Evolutionary conservation across 2,113 vertebrate genomes (phyloP).

Genomic region (Callaeas wilsoni): DNA sequence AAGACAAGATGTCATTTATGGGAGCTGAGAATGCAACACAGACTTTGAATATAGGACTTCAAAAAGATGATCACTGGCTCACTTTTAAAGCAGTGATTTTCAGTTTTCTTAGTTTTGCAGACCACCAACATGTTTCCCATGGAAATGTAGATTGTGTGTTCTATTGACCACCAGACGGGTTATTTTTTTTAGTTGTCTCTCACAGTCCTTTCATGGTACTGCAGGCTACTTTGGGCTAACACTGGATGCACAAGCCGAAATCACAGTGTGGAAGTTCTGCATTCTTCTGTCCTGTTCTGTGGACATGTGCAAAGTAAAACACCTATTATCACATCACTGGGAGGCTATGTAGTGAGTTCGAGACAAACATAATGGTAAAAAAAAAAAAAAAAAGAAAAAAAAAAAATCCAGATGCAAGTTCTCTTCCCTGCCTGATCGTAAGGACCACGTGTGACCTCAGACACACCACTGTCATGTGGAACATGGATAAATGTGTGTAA

Average conservation of each 20-base stretch:
- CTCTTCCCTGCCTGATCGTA: neutral
- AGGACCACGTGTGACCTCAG: neutral
- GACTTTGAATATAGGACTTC: conserved; percentile 43
- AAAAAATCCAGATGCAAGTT: rapidly evolving
- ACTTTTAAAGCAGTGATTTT: conserved; percentile 30
- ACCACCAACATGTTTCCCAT: conserved; percentile 51
- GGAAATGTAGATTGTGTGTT: neutral
- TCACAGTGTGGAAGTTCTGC: neutral
- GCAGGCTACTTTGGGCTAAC: neutral
- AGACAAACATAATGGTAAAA: neutral
- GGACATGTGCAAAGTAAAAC: neutral
- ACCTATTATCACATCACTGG: rapidly evolving
- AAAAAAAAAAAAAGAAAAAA: neutral
- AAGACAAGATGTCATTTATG: conserved; percentile 30
- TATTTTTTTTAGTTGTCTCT: neutral
- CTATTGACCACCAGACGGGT: neutral
- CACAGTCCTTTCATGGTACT: neutral
- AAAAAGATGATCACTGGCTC: conserved; percentile 17
- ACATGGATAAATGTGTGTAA: neutral
- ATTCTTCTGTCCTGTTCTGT: neutral
- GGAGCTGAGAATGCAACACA: conserved; percentile 34
- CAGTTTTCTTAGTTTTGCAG: conserved; percentile 21
- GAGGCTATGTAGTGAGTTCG: neutral
- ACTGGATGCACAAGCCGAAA: neutral
- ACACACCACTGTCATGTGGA: neutral